Evolutionary conservation across 2,888 invertebrate species (phyloP).

Genomic region (Drosophila rellima): DNA sequence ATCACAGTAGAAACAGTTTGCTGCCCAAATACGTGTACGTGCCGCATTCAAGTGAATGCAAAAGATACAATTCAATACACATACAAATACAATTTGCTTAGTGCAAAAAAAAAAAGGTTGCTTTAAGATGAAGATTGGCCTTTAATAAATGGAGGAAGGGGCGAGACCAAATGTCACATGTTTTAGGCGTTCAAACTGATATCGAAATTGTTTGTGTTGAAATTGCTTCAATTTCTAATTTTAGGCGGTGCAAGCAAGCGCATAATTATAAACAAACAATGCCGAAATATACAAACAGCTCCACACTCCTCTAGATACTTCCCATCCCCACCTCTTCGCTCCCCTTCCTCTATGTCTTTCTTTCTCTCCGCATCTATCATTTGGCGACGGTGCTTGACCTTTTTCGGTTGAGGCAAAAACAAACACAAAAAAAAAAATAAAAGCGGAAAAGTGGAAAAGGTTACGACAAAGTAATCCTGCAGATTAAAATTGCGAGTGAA

Average conservation of each 20-base stretch:
- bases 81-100: slow-evolving; percentile 58
- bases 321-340: not conserved
- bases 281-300: slow-evolving; percentile 44
- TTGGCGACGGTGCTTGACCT: slow-evolving; percentile 43
- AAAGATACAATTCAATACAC: slow-evolving; percentile 51
- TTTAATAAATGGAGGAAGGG: not conserved
- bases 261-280: slow-evolving; percentile 79
- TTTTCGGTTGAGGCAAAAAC: slow-evolving; percentile 34
- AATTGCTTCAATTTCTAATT: slow-evolving; percentile 64
- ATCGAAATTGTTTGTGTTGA: slow-evolving; percentile 37
- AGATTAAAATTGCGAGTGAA: not conserved
- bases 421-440: slow-evolving; percentile 18
- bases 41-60: slow-evolving; percentile 48
- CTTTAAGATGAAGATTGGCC: slow-evolving; percentile 1
- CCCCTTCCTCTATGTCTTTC: not conserved
- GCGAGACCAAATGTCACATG: slow-evolving; percentile 23
- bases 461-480: slow-evolving; percentile 22
- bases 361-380: not conserved
- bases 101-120: slow-evolving; percentile 6
- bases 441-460: slow-evolving; percentile 29
- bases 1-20: slow-evolving; percentile 41
- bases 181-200: slow-evolving; percentile 38
- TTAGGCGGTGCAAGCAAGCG: slow-evolving; percentile 61
- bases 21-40: slow-evolving; percentile 61
- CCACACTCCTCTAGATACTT: not conserved